Evolutionary conservation across 2,888 invertebrate species (phyloP), one percentile per base, ranked within the genome.

Genomic region (Eristalinus aeneus): DNA sequence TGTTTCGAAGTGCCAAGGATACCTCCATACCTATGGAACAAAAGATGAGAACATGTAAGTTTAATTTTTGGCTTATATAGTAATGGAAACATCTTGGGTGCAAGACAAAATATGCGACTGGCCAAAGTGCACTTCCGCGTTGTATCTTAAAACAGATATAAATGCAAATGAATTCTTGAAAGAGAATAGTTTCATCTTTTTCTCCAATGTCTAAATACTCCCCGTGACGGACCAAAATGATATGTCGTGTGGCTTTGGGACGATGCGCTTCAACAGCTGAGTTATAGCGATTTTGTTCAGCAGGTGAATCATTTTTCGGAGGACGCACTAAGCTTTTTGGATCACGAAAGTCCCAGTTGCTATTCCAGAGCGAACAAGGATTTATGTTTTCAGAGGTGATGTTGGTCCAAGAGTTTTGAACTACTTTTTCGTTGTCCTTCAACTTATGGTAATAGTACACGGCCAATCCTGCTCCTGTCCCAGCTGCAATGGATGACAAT

Each of bases 151-250:
- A n/a, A n/a, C n/a, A n/a, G n/a, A n/a, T n/a, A n/a, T n/a, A n/a
- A n/a, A n/a, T n/a, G n/a, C n/a, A n/a, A n/a, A n/a, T n/a, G n/a
- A n/a, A n/a, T n/a, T n/a, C n/a, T n/a, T n/a, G n/a, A n/a, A n/a
- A n/a, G n/a, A n/a, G n/a, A n/a, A n/a, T n/a, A n/a, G 97, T 95
- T 6, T 94, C 93, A 90, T 98, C 98, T 0, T 93, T 94, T 34
- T 93, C 92, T 0, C 97, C 97, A 10, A 94, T 93, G 54, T 96
- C 92, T 89, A 97, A 94, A 91, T 99, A 99, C 92, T 99, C 99
- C 0, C 99, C 99, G 92, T 99, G 99, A 54, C 99, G 94, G 80
- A 99, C 96, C 16, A 99, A 93, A 88, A 99, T 94, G 69, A 99
- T 92, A 91, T 99, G 97, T n/a, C 98, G 89, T 0, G 90, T 88